Base-by-base conservation (phyloP, 1,140 invertebrate species). In the Onthophagus taurus region DNA sequence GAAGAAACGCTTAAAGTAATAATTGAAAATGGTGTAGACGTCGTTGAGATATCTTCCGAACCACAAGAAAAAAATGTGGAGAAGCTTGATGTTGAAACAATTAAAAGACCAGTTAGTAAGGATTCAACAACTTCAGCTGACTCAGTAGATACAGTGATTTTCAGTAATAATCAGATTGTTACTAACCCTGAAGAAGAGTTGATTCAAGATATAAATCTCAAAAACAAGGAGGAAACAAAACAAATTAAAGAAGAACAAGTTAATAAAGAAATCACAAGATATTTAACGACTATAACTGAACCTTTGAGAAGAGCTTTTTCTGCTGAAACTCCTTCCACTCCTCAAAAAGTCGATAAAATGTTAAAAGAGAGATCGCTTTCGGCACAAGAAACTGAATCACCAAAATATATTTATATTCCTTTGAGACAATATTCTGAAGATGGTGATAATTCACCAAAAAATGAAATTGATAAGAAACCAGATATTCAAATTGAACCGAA, bases 101-200 rank as follows among this genome's bases (percentile, higher is more conserved):
- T 26, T 26, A 41, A 14, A 14, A 41, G 38, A 16, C 31, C 42
- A 36, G 35, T 44, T 29, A 56, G 54, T 50, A 49, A 47, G 18
- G 45, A 46, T 12, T 45, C 44, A 19, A 37, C 36, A 20, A 45
- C 24, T 12, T 58, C 56, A 11, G 23, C 34, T 9, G 56, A 58
- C 41, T 58, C 54, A 2, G 37, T 45, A 14, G 45, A 41, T 16
- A 58, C 53, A 26, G 52, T 58, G 12, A 52, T 58, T 14, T 41
- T 41, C 14, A 41, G 29, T 11, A 24, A 17, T 21, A 20, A 8
- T 33, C 13, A 16, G 2, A 33, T 7, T 16, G 8, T 14, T 11
- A 33, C 11, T 7, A 16, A 8, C 14, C 17, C 17, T 14, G 2
- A 33, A 33, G 31, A 33, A 33, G 31, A 33, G n/a, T n/a, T n/a